phyloP scores from a whole-genome alignment of 2,888 invertebrate species.

The Chaitophorus viminalis region DNA sequence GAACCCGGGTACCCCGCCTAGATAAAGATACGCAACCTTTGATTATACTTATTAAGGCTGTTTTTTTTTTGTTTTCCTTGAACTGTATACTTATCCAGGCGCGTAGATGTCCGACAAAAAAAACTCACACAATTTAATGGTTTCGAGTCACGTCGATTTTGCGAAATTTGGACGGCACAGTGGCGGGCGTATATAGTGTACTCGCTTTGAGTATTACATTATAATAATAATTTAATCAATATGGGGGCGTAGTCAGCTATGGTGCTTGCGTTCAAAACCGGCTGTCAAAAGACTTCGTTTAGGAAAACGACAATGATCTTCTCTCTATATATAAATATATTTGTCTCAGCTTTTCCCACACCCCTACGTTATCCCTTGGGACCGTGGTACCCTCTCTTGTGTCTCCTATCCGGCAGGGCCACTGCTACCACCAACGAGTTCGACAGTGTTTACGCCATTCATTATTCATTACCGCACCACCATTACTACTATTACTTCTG shows the following conservation, averaged over 20 bases:
- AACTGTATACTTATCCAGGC: neutral
- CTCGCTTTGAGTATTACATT: neutral
- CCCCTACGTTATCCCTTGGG: neutral
- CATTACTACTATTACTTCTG: too few relatives aligned
- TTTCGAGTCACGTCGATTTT: slow-evolving; percentile 48
- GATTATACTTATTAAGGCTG: slow-evolving; percentile 47
- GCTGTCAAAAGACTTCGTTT: slow-evolving; percentile 26
- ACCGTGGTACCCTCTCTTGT: neutral
- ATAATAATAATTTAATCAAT: slow-evolving; percentile 29
- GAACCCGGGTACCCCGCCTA: neutral
- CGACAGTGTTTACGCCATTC: slow-evolving; percentile 22
- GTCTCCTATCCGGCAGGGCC: neutral
- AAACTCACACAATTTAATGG: slow-evolving; percentile 33
- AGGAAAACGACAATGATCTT: neutral
- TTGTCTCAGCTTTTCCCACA: neutral
- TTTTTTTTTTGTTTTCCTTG: neutral
- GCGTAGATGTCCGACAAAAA: slow-evolving; percentile 2
- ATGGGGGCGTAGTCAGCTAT: neutral
- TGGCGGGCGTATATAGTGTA: too few relatives aligned
- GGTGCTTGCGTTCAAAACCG: neutral
- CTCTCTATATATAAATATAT: neutral
- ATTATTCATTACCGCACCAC: neutral
- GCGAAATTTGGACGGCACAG: neutral
- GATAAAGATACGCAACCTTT: neutral
- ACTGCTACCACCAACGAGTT: neutral